Evolutionary conservation across 1,140 invertebrate genomes (phyloP).

Genomic region (Bursaphelenchus mucronatus): DNA sequence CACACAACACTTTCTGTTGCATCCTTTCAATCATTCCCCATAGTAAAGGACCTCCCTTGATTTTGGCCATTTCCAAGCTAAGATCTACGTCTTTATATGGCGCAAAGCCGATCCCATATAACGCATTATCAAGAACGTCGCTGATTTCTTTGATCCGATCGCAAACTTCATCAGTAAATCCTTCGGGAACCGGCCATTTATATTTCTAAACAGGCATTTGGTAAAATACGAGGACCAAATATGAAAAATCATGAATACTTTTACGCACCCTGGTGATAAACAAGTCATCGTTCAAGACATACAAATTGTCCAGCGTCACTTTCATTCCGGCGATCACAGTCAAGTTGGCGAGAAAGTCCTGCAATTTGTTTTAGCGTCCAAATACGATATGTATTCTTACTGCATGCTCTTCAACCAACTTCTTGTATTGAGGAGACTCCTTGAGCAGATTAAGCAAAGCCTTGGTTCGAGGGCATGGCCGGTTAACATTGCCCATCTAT

Average conservation of each 20-base stretch:
- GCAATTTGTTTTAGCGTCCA: no score
- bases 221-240: slow-evolving; percentile 3
- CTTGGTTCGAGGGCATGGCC: no score
- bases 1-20: slow-evolving; percentile 11
- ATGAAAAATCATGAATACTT: not conserved
- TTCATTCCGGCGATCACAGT: no score
- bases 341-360: no score
- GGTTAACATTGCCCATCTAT: no score
- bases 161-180: slow-evolving; percentile 2
- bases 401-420: no score
- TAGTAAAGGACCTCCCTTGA: slow-evolving; percentile 19
- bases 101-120: slow-evolving; percentile 13
- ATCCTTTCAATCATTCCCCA: slow-evolving; percentile 18
- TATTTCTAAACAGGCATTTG: slow-evolving; percentile 24
- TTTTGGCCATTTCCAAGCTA: slow-evolving; percentile 19
- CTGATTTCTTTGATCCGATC: slow-evolving; percentile 1
- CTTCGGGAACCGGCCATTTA: slow-evolving; percentile 8
- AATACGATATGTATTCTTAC: no score
- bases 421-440: no score
- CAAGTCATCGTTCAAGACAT: no score
- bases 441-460: no score
- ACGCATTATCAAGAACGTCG: slow-evolving; percentile 3
- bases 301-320: no score
- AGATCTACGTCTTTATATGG: slow-evolving; percentile 21
- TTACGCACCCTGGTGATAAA: slow-evolving; percentile 11